These are phyloP conservation scores for Euschistus heros DNA, from an alignment of 1,140 invertebrate genomes.

Conservation along the genomic window DNA sequence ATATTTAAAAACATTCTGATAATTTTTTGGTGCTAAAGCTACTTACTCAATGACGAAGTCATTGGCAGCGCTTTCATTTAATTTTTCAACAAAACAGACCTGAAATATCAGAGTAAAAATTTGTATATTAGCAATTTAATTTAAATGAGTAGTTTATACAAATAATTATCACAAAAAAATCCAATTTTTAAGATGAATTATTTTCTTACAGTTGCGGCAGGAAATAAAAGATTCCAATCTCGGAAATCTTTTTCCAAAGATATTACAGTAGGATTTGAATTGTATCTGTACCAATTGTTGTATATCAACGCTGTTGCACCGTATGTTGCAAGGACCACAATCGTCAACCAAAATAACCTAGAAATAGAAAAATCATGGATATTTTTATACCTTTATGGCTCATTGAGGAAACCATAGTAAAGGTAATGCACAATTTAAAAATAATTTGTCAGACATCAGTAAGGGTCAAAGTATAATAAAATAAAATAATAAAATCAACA, in stretches of 20 bases:
- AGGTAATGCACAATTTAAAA: too few relatives aligned
- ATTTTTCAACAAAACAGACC: constrained; percentile 20
- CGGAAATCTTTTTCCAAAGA: constrained; percentile 48
- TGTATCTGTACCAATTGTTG: constrained; percentile 43
- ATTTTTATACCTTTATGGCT: background rate
- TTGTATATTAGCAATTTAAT: background rate
- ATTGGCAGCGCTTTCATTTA: constrained; percentile 12
- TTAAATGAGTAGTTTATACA: background rate
- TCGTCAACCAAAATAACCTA: constrained; percentile 41
- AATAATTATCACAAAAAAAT: background rate
- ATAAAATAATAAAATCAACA: too few relatives aligned
- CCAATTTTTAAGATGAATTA: constrained; percentile 30
- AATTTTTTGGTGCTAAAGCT: too few relatives aligned
- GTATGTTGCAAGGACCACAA: constrained; percentile 33
- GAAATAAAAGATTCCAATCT: constrained; percentile 44
- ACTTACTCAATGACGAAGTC: constrained; percentile 17
- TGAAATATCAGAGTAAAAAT: background rate
- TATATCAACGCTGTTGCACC: constrained; percentile 29
- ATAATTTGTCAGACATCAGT: too few relatives aligned
- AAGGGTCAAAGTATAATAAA: too few relatives aligned
- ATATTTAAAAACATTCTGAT: too few relatives aligned
- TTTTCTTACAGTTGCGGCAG: constrained; percentile 42
- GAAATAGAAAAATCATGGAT: constrained; percentile 21
- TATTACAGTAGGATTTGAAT: constrained; percentile 46
- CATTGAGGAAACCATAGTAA: background rate